phyloP scores from a whole-genome alignment of 2,888 invertebrate genomes.

The Azorinus chamasolen region DNA sequence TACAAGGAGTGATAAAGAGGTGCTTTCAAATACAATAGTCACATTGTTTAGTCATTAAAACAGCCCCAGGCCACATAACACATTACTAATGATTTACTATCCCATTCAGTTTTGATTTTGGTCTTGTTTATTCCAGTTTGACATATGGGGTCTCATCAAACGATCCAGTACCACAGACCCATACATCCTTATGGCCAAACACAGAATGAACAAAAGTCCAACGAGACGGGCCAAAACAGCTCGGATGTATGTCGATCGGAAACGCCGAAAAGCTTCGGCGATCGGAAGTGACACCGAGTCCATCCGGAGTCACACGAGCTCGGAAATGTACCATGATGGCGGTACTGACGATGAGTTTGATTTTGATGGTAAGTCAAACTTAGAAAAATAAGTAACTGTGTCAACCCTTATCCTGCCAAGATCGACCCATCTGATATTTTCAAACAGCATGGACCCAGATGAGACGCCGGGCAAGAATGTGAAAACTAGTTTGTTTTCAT shows the following conservation, averaged over 20 bases:
- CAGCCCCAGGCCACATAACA: too few species aligned
- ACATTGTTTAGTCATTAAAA: too few species aligned
- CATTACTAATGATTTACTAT: too few species aligned
- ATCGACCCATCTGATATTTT: too few species aligned
- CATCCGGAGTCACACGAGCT: conserved; percentile 60
- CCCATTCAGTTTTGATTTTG: too few species aligned
- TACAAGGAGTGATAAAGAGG: too few species aligned
- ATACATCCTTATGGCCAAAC: conserved; percentile 72
- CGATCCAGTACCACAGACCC: conserved; percentile 72
- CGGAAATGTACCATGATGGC: conserved; percentile 70
- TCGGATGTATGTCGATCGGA: conserved; percentile 39
- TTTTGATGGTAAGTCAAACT: conserved; percentile 70
- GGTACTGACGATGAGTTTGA: conserved; percentile 69
- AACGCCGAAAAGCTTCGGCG: conserved; percentile 37
- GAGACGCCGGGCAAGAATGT: too few species aligned
- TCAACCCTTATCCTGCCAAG: too few species aligned
- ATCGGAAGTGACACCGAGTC: conserved; percentile 61
- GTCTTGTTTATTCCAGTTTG: conserved; percentile 64
- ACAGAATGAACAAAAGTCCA: conserved; percentile 64
- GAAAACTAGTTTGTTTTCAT: too few species aligned
- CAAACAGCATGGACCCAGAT: too few species aligned
- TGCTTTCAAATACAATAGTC: too few species aligned
- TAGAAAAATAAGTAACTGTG: too few species aligned
- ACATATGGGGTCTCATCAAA: conserved; percentile 72
- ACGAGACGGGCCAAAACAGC: conserved; percentile 56